Base-by-base conservation (phyloP, 2,113 vertebrate species). In the Larimichthys crocea region DNA sequence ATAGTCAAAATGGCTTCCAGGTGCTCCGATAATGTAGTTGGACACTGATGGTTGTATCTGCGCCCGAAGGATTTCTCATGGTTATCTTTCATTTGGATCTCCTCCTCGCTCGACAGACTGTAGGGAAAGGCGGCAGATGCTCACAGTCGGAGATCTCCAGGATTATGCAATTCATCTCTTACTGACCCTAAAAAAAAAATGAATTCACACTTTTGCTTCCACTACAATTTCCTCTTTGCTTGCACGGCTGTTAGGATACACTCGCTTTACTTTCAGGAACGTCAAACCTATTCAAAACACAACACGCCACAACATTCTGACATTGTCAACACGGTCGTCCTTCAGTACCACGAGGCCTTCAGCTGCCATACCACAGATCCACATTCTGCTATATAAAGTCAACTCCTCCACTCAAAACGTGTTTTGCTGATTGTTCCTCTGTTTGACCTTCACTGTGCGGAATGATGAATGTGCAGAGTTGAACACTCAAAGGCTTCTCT, bases 1-100 rank as follows among this genome's bases (percentile, higher is more conserved):
- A 29, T 11, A 9, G 76, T 53, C 46, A 68, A 80, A 90, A 93
- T 89, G 70, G 26, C 80, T 90, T 93, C 91, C 92, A 93, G 88
- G 84, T 91, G 85, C 55, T 56, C 52, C 3, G 20, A 50, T 65
- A 52, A 77, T 49, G 49, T 53, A 44, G 66, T 46, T 50, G 50
- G 67, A 86, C 50, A 26, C 61, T 40, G 75, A 56, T 40, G 61
- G 66, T 61, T 42, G 26, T 66, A 40, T 17, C 56, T 59, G 20
- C 14, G 57, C 52, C 52, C 3, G 1, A 12, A 44, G 65, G 62
- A 78, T 70, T 72, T 24, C 15, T 55, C 48, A 46, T 29, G 46
- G n/a, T 65, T 40, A 62, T 76, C 61, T 70, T 70, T 76, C 20
- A 26, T 22, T 71, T 29, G 24, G 29, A 61, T 26, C 20, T 70